Evolutionary conservation across 1,140 invertebrate species (phyloP).

Genomic region (Probaryconus sp.): DNA sequence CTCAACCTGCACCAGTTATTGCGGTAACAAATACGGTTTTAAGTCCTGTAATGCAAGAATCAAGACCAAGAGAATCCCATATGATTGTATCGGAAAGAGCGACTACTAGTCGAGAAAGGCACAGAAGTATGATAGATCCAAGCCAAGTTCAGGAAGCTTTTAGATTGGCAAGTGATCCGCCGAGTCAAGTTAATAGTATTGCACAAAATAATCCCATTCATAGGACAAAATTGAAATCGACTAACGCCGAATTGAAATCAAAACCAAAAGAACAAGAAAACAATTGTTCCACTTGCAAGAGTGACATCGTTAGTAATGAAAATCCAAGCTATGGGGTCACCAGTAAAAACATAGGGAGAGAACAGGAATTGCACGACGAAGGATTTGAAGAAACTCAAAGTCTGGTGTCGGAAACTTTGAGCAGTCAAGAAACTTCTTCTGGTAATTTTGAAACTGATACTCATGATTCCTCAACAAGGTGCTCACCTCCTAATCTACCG

Average conservation of each 20-base stretch:
- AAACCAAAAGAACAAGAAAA: background rate
- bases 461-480: slow-evolving; percentile 75
- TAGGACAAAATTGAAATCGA: too few species aligned
- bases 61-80: slow-evolving; percentile 69
- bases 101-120: slow-evolving; percentile 73
- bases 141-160: slow-evolving; percentile 73
- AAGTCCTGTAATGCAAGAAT: slow-evolving; percentile 77
- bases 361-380: slow-evolving; percentile 89
- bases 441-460: slow-evolving; percentile 84
- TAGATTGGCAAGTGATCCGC: slow-evolving; percentile 68
- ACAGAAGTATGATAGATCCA: slow-evolving; percentile 78
- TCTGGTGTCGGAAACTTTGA: slow-evolving; percentile 89
- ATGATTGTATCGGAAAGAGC: slow-evolving; percentile 70
- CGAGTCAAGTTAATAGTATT: slow-evolving; percentile 69
- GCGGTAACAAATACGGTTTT: slow-evolving; percentile 76
- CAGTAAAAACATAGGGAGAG: slow-evolving; percentile 73
- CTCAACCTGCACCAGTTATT: slow-evolving; percentile 72
- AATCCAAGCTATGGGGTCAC: too few species aligned
- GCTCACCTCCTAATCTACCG: slow-evolving; percentile 73
- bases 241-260: slow-evolving; percentile 13
- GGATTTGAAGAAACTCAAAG: slow-evolving; percentile 94
- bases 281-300: slow-evolving; percentile 22
- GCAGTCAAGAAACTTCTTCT: slow-evolving; percentile 86
- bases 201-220: background rate
- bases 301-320: slow-evolving; percentile 65